These are phyloP conservation scores for Pedetes capensis DNA, from an alignment of 2,113 vertebrate species.

Conservation along the genomic window DNA sequence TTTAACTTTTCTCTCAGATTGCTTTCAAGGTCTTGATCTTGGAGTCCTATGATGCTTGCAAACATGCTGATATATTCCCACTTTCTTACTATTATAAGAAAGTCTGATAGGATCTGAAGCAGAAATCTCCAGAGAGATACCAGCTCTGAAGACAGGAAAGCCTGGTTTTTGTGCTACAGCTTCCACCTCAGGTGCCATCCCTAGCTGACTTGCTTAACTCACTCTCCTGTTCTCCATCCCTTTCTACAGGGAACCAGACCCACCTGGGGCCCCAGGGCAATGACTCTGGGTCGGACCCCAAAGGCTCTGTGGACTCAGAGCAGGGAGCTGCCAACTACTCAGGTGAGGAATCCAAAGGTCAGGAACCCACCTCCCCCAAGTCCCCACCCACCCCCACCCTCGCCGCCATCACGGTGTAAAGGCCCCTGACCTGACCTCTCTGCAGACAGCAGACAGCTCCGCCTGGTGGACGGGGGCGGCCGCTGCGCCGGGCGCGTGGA, in stretches of 20 bases:
- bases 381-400: no score
- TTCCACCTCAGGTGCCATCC: neutral
- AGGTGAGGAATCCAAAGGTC: no score
- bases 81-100: neutral
- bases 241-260: conserved; percentile 6
- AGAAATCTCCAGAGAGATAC: neutral
- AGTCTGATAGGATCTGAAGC: no score
- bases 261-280: neutral
- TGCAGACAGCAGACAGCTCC: conserved; percentile 68
- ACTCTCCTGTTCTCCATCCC: neutral
- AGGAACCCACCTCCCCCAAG: no score
- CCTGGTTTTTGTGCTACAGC: rapidly evolving
- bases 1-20: neutral
- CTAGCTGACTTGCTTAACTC: neutral
- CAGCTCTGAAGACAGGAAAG: neutral
- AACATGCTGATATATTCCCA: no score
- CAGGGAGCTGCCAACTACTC: conserved; percentile 60
- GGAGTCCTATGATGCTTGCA: neutral
- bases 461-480: conserved; percentile 65
- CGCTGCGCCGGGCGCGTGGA: conserved; percentile 81
- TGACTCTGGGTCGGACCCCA: neutral
- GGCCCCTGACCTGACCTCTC: neutral
- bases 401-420: no score
- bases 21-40: neutral
- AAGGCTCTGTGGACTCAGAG: neutral